A percentile compares a stretch with the other conserved stretches of the same genome.
Evolutionary conservation across 2,888 invertebrate genomes (phyloP).

Genomic region (Agonopterix arenella): DNA sequence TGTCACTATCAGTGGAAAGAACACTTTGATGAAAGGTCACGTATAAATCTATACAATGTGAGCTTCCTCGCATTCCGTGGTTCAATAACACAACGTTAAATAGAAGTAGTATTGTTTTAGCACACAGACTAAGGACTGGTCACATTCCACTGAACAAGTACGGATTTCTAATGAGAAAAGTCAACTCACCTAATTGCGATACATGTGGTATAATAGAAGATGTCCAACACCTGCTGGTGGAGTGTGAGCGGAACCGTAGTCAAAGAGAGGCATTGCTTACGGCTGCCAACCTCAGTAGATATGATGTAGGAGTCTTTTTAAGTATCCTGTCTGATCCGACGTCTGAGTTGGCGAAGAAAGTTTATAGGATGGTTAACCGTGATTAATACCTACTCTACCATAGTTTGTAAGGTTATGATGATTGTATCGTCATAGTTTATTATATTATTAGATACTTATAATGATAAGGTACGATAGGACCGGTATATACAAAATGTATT

Average conservation of each 20-base stretch:
- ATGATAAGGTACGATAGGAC: too few species aligned
- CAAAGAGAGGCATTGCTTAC: neutral
- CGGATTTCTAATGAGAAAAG: neutral
- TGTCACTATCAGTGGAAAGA: slow-evolving; percentile 3
- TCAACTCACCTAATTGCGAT: neutral
- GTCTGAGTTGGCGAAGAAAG: too few species aligned
- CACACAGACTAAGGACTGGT: neutral
- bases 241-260: neutral
- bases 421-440: too few species aligned
- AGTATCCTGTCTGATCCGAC: too few species aligned
- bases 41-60: neutral
- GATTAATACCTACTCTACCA: too few species aligned
- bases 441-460: too few species aligned
- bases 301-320: too few species aligned
- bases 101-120: neutral
- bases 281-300: too few species aligned
- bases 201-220: neutral
- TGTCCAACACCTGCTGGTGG: neutral
- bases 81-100: neutral
- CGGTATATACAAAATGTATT: too few species aligned
- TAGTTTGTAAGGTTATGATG: too few species aligned
- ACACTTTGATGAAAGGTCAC: slow-evolving; percentile 3
- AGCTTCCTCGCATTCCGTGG: neutral
- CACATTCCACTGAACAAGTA: neutral
- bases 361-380: too few species aligned